A percentile compares a stretch with the other conserved stretches of the same genome.
Evolutionary conservation across 2,888 invertebrate species (phyloP).

Genomic region (Meteorus cinctellus): DNA sequence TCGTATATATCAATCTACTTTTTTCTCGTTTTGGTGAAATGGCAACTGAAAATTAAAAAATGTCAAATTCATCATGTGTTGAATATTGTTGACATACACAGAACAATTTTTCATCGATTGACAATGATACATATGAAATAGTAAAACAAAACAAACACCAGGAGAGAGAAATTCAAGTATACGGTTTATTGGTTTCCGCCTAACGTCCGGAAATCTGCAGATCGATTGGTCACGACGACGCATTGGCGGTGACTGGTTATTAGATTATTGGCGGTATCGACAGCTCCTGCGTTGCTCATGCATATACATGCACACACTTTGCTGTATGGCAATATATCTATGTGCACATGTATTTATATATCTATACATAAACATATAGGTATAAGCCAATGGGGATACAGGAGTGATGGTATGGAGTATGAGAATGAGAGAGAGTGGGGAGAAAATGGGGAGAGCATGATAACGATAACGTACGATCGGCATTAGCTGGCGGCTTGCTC

Average conservation of each 20-base stretch:
- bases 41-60: not conserved
- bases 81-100: not conserved
- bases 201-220: slow-evolving; percentile 66
- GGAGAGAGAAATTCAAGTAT: slow-evolving; percentile 24
- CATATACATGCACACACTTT: slow-evolving; percentile 25
- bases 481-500: slow-evolving; percentile 73
- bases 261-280: slow-evolving; percentile 73
- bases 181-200: slow-evolving; percentile 58
- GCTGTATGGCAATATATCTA: not conserved
- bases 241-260: slow-evolving; percentile 72
- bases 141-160: not conserved
- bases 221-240: slow-evolving; percentile 69
- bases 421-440: slow-evolving; percentile 53
- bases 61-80: not conserved
- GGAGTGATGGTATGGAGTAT: slow-evolving; percentile 36
- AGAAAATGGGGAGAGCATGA: slow-evolving; percentile 72
- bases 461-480: slow-evolving; percentile 74
- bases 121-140: not conserved
- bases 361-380: slow-evolving; percentile 41
- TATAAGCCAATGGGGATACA: slow-evolving; percentile 44
- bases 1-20: not conserved
- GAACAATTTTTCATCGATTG: not conserved
- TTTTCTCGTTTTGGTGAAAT: not conserved
- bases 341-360: slow-evolving; percentile 39
- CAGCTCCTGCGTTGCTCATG: slow-evolving; percentile 61